Evolutionary conservation across 2,888 invertebrate species (phyloP).

Genomic region (Eugnorisma glareosa): DNA sequence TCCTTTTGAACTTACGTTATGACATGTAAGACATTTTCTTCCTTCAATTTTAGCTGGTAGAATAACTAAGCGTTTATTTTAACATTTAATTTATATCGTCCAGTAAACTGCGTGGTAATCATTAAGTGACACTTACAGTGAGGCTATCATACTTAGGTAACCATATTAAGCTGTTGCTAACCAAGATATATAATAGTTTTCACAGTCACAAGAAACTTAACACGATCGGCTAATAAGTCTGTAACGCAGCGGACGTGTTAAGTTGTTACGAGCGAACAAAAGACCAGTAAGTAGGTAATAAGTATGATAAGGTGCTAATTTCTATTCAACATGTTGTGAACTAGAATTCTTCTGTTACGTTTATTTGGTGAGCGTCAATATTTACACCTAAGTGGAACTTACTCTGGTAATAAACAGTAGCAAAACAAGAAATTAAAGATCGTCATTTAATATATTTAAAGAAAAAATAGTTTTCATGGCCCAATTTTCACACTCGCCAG

Average conservation of each 20-base stretch:
- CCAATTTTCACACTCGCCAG: conserved; percentile 3
- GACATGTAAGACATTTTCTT: not conserved
- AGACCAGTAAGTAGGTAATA: conserved; percentile 51
- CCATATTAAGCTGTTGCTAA: conserved; percentile 28
- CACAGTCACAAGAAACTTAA: conserved; percentile 40
- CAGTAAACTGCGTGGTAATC: conserved; percentile 6
- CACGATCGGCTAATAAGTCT: conserved; percentile 43
- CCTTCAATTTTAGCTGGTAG: not conserved
- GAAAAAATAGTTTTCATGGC: not conserved
- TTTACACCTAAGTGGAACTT: conserved; percentile 19
- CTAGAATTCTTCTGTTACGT: conserved; percentile 52
- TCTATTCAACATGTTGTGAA: conserved; percentile 50
- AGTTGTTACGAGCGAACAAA: conserved; percentile 56
- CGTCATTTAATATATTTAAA: not conserved
- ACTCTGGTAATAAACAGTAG: conserved; percentile 14
- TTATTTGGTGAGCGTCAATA: conserved; percentile 43
- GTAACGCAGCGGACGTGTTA: conserved; percentile 50
- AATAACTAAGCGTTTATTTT: conserved; percentile 15
- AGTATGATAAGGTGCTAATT: conserved; percentile 63
- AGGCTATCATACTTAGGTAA: not conserved
- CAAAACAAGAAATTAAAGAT: conserved; percentile 9
- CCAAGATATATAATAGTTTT: conserved; percentile 42
- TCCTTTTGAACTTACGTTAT: not conserved
- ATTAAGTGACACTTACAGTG: conserved; percentile 20
- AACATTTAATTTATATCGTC: conserved; percentile 14